These are phyloP conservation scores for Gastrophysa polygoni DNA, from an alignment of 2,888 invertebrate species.

Conservation along the genomic window DNA sequence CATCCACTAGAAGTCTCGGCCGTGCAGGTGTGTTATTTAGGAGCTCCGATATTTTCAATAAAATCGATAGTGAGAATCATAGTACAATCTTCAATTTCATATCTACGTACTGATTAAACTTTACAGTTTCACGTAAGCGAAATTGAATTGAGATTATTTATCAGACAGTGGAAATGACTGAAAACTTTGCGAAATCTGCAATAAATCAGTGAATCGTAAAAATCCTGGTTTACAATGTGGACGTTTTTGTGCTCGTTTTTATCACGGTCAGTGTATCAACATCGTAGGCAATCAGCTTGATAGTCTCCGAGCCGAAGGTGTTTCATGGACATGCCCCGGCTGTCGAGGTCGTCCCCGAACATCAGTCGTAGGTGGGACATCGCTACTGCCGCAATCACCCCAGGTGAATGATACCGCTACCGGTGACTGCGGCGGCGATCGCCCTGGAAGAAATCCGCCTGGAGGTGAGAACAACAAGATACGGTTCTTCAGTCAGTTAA, in stretches of 20 bases:
- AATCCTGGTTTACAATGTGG: conserved; percentile 7
- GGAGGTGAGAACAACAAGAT: conserved; percentile 3
- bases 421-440: background rate
- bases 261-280: conserved; percentile 10
- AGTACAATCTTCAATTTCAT: too few relatives aligned
- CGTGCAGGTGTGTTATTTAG: too few relatives aligned
- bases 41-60: too few relatives aligned
- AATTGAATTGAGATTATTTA: too few relatives aligned
- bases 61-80: too few relatives aligned
- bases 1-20: too few relatives aligned
- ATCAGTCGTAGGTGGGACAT: background rate
- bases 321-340: conserved; percentile 2
- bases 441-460: conserved; percentile 1
- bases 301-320: conserved; percentile 10
- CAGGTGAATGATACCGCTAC: background rate
- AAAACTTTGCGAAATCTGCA: conserved; percentile 8
- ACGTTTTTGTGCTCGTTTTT: conserved; percentile 5
- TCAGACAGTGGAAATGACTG: background rate
- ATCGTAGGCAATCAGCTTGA: conserved; percentile 2
- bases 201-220: conserved; percentile 4
- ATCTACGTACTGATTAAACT: too few relatives aligned
- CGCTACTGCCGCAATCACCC: background rate
- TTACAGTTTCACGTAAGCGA: too few relatives aligned
- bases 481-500: background rate
- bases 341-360: background rate